Evolutionary conservation across 2,113 vertebrate genomes (phyloP), one percentile per base, ranked within the genome.

Genomic region (Todiramphus chloris): DNA sequence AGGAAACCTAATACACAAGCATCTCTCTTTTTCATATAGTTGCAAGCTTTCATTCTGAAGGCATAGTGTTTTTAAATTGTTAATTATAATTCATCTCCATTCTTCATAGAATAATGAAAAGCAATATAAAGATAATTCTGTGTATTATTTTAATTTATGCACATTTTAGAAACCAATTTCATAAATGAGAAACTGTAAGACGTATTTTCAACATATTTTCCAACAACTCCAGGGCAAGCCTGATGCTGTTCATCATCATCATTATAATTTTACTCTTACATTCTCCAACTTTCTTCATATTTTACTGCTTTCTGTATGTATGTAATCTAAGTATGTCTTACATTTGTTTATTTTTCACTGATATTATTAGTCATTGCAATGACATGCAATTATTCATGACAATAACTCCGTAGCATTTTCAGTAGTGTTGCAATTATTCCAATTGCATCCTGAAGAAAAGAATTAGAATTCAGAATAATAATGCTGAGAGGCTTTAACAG

Each of bases 131-230:
- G n/a, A 87, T 27, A 92, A 37, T 51, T 89, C 41, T 72, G 20
- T 37, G 35, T 93, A 88, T 90, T 80, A 90, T 93, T 83, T 97
- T 95, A 87, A 95, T 92, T 92, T 96, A 90, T 94, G 53, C n/a
- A 56, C 64, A 58, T 76, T 95, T 94, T 88, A 88, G 31, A 95
- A 87, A 93, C 21, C 46, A 67, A 83, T 96, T 87, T 93, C 12
- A 43, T 90, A 96, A 96, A 79, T 90, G 53, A 97, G 87, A 94
- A 46, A 24, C 68, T 87, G 27, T 6, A 92, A 81, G 58, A 68
- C 25, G 89, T 85, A 72, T 64, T 93, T 48, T 76, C 37, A 93
- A 70, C 31, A 20, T 87, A 50, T 80, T 74, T 96, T 93, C 63
- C 30, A 93, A 50, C 35, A 76, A 78, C 87, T 89, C 37, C 79